phyloP scores from a whole-genome alignment of 2,113 vertebrate genomes.

The Cyprinodon brontotheroides region DNA sequence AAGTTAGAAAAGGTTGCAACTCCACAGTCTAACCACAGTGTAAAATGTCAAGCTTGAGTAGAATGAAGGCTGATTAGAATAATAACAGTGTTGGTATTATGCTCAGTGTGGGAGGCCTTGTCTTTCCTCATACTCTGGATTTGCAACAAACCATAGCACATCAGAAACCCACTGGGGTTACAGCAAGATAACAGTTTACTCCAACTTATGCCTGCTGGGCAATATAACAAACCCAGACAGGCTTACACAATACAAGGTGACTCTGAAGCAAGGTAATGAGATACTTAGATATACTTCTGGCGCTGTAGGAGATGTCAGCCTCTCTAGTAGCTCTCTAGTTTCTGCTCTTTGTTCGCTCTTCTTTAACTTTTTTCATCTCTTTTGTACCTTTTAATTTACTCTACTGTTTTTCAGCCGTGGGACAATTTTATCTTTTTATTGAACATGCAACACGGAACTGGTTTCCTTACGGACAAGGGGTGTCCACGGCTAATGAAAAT shows the following conservation, averaged over 20 bases:
- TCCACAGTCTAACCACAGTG: conserved; percentile 15
- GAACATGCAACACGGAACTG: no score
- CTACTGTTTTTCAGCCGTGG: no score
- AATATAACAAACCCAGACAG: conserved; percentile 6
- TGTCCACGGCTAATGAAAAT: no score
- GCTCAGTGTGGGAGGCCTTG: conserved; percentile 35
- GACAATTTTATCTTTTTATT: no score
- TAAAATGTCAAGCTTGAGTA: conserved; percentile 13
- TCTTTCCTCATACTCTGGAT: conserved; percentile 31
- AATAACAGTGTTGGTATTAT: conserved; percentile 24
- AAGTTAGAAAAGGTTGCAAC: conserved; percentile 19
- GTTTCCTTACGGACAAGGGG: no score
- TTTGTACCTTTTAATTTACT: no score
- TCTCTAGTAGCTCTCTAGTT: no score
- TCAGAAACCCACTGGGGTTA: conserved; percentile 26
- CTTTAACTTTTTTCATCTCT: no score
- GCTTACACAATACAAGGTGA: not conserved
- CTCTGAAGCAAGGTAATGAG: not conserved
- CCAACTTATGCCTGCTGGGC: conserved; percentile 32
- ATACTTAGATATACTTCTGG: not conserved
- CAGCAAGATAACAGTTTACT: conserved; percentile 28
- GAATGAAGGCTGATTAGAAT: conserved; percentile 44
- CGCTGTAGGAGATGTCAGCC: no score
- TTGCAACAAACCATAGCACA: conserved; percentile 29
- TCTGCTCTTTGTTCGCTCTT: no score